Evolutionary conservation across 2,113 vertebrate species (phyloP), one percentile per base, ranked within the genome.

Genomic region (Spilogale gracilis): DNA sequence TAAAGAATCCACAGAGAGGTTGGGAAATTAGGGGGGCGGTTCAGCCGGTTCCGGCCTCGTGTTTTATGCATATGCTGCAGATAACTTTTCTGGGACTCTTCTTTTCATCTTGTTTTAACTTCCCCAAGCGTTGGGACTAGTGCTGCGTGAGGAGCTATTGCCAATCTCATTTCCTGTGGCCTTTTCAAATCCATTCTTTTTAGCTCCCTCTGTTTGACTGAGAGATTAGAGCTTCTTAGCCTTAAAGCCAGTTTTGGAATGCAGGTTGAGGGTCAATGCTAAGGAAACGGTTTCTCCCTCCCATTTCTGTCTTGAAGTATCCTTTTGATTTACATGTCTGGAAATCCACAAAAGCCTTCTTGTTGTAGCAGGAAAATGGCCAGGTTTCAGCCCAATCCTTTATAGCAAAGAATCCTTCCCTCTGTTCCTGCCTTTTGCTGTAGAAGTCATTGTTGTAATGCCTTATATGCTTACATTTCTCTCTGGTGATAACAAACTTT

Each of bases 161-260:
- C 81, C 91, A 96, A 61, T 92, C 80, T 97, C 88, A 96, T 97
- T 98, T 98, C 96, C 97, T 90, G 96, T 86, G 43, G 87, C 97
- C 94, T 97, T 98, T 65, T 96, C 96, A 97, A 97, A 92, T 96
- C 61, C 95, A 87, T 4, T 96, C 94, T 96, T 98, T 98, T 97
- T 83, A 97, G 50, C 74, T 95, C 23, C 84, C 94, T 96, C 96
- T 94, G 43, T 98, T 97, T 98, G 96, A 97, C 89, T 95, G 96
- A 97, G 79, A 94, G 97, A 98, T 98, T 98, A 98, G 96, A 98
- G 67, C 76, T 97, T 97, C 97, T 98, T 79, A 97, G 94, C 88
- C 97, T 98, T 96, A 95, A 97, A 94, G 63, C 89, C 86, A 97
- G 65, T 96, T 98, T 97, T 96, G 93, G 91, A 98, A 98, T 97